phyloP scores from a whole-genome alignment of 2,888 invertebrate genomes.

The Temnothorax rugatulus region DNA sequence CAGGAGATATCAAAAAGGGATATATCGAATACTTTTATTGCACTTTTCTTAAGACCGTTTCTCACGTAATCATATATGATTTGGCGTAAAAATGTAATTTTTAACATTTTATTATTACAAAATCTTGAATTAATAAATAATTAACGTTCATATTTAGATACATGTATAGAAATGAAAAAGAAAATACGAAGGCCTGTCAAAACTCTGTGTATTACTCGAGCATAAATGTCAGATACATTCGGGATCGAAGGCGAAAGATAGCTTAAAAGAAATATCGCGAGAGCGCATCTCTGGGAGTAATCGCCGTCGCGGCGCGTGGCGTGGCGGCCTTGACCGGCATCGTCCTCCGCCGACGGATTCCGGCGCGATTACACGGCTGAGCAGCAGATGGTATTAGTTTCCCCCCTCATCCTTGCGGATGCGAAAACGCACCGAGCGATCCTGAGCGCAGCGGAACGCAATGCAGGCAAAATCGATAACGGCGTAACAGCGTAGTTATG shows the following conservation, averaged over 20 bases:
- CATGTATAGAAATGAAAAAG: neutral
- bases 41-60: neutral
- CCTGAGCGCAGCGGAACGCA: constrained; percentile 33
- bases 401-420: constrained; percentile 22
- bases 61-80: neutral
- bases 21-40: neutral
- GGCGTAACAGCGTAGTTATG: constrained; percentile 23
- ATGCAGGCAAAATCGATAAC: constrained; percentile 44
- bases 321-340: constrained; percentile 47
- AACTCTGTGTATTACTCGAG: neutral
- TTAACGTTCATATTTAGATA: neutral
- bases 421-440: constrained; percentile 39
- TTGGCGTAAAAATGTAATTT: neutral
- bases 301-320: constrained; percentile 35
- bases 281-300: constrained; percentile 10
- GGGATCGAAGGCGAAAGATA: constrained; percentile 5
- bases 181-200: neutral
- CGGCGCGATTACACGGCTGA: constrained; percentile 40
- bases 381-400: constrained; percentile 30
- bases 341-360: constrained; percentile 39
- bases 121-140: neutral
- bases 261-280: constrained; percentile 16
- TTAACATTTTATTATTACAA: neutral
- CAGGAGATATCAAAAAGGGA: neutral
- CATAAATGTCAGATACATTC: constrained; percentile 1